A percentile compares a stretch with the other conserved stretches of the same genome.
Evolutionary conservation across 2,113 vertebrate species (phyloP).

Genomic region (Gasterosteus aculeatus): DNA sequence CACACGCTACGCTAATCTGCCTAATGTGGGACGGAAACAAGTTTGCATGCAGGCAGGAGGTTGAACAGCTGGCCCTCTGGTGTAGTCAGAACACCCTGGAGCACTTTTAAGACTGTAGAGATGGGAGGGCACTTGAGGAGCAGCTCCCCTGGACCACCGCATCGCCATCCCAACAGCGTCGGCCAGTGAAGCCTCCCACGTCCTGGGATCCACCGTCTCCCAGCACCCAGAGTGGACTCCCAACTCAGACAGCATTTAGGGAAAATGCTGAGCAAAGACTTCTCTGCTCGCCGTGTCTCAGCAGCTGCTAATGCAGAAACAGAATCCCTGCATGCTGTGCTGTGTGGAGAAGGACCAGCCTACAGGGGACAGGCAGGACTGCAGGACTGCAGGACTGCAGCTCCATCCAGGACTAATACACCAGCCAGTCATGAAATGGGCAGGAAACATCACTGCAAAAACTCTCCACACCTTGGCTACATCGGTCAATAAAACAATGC

Average conservation of each 20-base stretch:
- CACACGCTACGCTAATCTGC: too few species aligned
- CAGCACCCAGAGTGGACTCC: not conserved
- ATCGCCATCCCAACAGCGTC: not conserved
- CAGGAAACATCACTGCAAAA: not conserved
- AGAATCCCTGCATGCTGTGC: not conserved
- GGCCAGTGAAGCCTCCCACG: not conserved
- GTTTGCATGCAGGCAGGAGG: too few species aligned
- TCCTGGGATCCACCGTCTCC: not conserved
- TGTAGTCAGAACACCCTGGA: not conserved
- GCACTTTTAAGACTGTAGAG: not conserved
- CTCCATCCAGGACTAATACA: not conserved
- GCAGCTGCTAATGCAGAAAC: not conserved
- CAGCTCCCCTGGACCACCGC: not conserved
- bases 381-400: not conserved
- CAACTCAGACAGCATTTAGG: not conserved
- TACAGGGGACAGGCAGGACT: not conserved
- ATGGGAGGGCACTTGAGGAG: not conserved
- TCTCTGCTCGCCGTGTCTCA: not conserved
- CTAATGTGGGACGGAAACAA: too few species aligned
- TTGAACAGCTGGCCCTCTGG: too few species aligned
- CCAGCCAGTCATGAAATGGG: not conserved
- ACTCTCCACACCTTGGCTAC: not conserved
- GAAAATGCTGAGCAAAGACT: not conserved
- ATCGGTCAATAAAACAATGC: not conserved
- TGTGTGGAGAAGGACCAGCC: not conserved